Base-by-base conservation (phyloP, 2,113 vertebrate species). In the Rhegmatorhina hoffmannsi region DNA sequence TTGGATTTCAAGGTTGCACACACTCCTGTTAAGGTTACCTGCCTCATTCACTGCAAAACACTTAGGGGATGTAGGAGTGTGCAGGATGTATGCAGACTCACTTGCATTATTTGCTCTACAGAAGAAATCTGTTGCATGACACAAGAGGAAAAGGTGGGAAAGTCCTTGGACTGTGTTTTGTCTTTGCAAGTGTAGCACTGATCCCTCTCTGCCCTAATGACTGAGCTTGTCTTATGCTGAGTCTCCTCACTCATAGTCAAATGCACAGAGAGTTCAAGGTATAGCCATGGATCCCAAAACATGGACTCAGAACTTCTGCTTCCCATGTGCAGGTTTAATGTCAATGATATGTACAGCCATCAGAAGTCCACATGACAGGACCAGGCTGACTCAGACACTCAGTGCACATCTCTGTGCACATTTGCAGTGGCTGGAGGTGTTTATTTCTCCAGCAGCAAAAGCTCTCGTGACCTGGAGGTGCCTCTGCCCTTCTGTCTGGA, bases 221-320 rank as follows among this genome's bases (percentile, higher is more conserved):
- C 44, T 46, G 40, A 40, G n/a, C 40, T 67, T 68, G 47, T 38
- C 53, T 59, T 4, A 0, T 34, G 50, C n/a, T 86, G 49, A 49
- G 10, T 50, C 17, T 49, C 40, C 26, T 82, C 9, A 13, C n/a
- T 46, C 2, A 1, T 59, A 47, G 31, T 21, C 56, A 79, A 76
- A 19, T 31, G 18, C 40, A 43, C 17, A 47, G 76, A 78, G 17
- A 46, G 11, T 1, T 0, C 0, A 1, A 44, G 18, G 25, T 46
- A 28, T 6, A 52, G 44, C 23, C 49, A 47, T 2, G 2, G 21
- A 43, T 44, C 33, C 20, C 53, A 68, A 68, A 50, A 64, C 2
- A 7, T 1, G 14, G 25, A 9, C 49, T 56, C 2, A 1, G 34
- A 67, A 63, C 16, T 4, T 78, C 43, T 49, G 29, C 43, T 82